Base-by-base conservation (phyloP, 2,888 invertebrate genomes). In the Cyclophora punctaria region DNA sequence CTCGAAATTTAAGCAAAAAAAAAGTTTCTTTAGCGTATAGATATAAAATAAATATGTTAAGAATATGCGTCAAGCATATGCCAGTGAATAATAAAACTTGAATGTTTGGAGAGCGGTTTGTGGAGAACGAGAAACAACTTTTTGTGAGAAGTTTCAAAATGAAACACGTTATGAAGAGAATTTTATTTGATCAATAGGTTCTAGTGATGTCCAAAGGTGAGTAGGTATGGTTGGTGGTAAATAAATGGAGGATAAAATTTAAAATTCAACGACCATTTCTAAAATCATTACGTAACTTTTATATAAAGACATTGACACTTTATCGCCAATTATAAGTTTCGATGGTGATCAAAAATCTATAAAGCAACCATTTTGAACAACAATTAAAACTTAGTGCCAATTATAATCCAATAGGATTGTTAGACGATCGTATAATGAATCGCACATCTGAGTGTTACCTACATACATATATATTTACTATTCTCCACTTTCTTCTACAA, bases 401-500 rank as follows among this genome's bases (percentile, higher is more conserved):
- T 71, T 67, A 70, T 58, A 71, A 73, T 75, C 78, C 69, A 77
- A 83, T 80, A 80, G 72, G 80, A 81, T 67, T 78, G 70, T 68
- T 59, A 62, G 63, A 59, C 64, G 64, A 69, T 35, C 52, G 51
- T 52, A 45, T 59, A 69, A 73, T 62, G 61, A 60, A 73, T 73
- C 71, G 67, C 59, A 68, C 64, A 71, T 70, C 60, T 68, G 69
- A 69, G 53, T 64, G 67, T 68, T 66, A 65, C 63, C 69, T 51
- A 55, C 55, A 50, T 67, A 69, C 68, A 50, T 67, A 69, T 68
- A 68, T 70, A 70, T 75, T 69, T 70, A 61, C 64, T 50, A 66
- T 64, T 72, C 63, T 67, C 70, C 66, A 74, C 82, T 83, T 84
- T 84, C 83, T 73, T 78, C 68, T 64, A 57, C 69, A 83, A 84